Conservation (phyloP, 2,888 invertebrate genomes). For the Periphyllus acericola region DNA sequence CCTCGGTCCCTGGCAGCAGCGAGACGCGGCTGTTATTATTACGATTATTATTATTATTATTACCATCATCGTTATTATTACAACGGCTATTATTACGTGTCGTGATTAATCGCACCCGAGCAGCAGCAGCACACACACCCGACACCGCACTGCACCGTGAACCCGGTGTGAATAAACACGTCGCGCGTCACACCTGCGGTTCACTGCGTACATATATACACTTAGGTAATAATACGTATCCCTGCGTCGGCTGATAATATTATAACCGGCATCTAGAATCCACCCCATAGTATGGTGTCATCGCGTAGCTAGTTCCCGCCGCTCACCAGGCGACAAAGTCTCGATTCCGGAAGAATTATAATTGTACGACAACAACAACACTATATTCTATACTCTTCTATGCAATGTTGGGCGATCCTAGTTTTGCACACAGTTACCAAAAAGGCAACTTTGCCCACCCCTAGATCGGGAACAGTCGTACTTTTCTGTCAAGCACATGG, state of each 20-base stretch:
- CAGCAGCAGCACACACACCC: background rate
- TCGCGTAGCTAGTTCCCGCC: background rate
- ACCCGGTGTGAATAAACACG: slow-evolving; percentile 55
- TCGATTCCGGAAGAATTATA: no score
- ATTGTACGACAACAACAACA: no score
- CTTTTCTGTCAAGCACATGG: no score
- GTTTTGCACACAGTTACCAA: no score
- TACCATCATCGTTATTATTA: slow-evolving; percentile 19
- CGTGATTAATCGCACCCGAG: slow-evolving; percentile 44
- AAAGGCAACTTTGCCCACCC: no score
- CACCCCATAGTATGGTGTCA: background rate
- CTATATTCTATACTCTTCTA: no score
- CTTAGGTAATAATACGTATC: no score
- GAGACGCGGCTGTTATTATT: slow-evolving; percentile 7
- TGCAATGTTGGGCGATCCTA: no score
- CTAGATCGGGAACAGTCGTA: no score
- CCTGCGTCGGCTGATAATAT: background rate
- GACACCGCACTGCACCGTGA: background rate
- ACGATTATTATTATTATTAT: slow-evolving; percentile 24
- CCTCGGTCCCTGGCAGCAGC: background rate
- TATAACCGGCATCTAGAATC: background rate
- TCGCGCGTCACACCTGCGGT: slow-evolving; percentile 53
- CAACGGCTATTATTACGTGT: slow-evolving; percentile 45
- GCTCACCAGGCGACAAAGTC: background rate
- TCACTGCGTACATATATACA: background rate